These are phyloP conservation scores for Cylloceria caligata DNA, from an alignment of 2,888 invertebrate genomes.

Conservation along the genomic window DNA sequence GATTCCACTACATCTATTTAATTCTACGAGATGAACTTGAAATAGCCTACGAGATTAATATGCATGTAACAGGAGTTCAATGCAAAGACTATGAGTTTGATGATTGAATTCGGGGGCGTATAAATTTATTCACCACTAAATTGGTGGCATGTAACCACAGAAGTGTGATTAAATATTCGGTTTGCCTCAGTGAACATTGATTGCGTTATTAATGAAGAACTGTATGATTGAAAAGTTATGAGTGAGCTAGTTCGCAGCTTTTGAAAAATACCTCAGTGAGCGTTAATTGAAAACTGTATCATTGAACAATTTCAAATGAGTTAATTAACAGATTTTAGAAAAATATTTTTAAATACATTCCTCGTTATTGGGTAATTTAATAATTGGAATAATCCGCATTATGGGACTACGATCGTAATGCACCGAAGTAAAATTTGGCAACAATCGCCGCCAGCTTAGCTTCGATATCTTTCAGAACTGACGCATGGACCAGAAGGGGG, in stretches of 20 bases:
- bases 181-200: not conserved
- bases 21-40: not conserved
- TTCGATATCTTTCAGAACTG: constrained; percentile 33
- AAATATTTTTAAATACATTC: not conserved
- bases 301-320: too few species aligned
- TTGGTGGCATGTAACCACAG: not conserved
- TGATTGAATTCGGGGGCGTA: not conserved
- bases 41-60: not conserved
- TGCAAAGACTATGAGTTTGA: not conserved
- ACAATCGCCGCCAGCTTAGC: not conserved
- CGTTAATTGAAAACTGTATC: too few species aligned
- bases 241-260: not conserved
- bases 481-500: constrained; percentile 8
- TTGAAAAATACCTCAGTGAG: not conserved
- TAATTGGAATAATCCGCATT: not conserved
- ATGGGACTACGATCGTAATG: not conserved
- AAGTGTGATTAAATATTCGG: not conserved
- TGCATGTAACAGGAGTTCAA: not conserved
- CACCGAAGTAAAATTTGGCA: not conserved
- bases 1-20: not conserved
- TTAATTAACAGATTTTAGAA: too few species aligned
- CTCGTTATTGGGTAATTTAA: constrained; percentile 1
- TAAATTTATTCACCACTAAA: not conserved
- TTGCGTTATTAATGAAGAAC: not conserved
- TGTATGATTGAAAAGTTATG: not conserved